Percentiles rank a stretch among this genome's conserved stretches.
These are phyloP conservation scores for Lagorchestes hirsutus DNA, from an alignment of 2,797 vertebrate genomes.

Conservation along the genomic window DNA sequence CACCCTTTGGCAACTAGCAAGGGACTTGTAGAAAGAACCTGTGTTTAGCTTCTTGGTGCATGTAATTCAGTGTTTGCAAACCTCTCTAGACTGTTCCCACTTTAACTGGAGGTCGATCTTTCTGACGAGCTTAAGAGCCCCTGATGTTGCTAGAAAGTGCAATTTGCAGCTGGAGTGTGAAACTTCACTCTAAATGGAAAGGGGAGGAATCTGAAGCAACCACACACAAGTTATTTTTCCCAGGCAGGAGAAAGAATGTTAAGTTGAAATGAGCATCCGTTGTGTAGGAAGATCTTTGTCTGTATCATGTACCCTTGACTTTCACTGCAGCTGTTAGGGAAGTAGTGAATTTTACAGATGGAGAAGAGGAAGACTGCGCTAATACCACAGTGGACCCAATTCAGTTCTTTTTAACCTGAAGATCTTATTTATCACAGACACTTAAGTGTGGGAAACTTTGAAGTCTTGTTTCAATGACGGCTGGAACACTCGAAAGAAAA, in stretches of 20 bases:
- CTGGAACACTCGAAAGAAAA: constrained; percentile 47
- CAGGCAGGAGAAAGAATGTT: accelerated
- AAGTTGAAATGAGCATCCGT: not conserved
- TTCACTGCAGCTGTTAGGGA: not conserved
- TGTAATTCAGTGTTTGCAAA: not conserved
- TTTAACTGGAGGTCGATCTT: constrained; percentile 28
- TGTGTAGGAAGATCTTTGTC: not conserved
- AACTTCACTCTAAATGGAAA: constrained; percentile 39
- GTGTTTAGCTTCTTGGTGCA: constrained; percentile 6
- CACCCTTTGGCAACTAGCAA: not conserved
- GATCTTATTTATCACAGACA: not conserved
- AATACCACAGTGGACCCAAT: not conserved
- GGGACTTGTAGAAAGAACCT: not conserved
- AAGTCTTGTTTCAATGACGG: constrained; percentile 19
- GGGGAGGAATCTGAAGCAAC: not conserved
- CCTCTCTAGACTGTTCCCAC: not conserved
- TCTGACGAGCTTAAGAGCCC: constrained; percentile 33
- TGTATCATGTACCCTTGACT: not conserved
- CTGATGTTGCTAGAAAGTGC: constrained; percentile 44
- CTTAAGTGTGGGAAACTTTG: not conserved
- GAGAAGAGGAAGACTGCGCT: too few relatives aligned
- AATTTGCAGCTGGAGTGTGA: constrained; percentile 49
- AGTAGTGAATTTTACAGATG: not conserved
- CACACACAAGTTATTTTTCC: not conserved
- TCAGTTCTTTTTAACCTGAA: not conserved